Evolutionary conservation across 2,797 vertebrate species (phyloP).

Genomic region (Premnoplex brunnescens): DNA sequence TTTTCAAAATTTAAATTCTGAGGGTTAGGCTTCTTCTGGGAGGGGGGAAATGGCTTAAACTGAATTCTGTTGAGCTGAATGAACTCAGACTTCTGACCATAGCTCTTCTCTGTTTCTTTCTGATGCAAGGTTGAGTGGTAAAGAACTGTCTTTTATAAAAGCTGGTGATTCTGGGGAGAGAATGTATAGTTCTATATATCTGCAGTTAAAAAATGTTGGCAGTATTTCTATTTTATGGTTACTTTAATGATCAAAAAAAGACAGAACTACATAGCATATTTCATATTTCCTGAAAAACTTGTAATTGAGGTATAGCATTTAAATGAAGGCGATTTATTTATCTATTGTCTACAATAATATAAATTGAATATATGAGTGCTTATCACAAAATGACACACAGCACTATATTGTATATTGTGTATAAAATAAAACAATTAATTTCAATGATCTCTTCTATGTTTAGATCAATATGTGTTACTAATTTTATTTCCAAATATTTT

Average conservation of each 20-base stretch:
- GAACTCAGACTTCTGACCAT: background rate
- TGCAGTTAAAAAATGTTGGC: background rate
- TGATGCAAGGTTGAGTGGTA: background rate
- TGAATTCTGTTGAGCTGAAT: background rate
- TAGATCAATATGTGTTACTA: background rate
- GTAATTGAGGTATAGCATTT: background rate
- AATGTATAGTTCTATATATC: background rate
- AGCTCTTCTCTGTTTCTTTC: background rate
- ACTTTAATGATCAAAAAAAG: background rate
- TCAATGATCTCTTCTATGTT: background rate
- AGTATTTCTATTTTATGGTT: background rate
- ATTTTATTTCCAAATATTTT: background rate
- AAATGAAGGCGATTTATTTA: background rate
- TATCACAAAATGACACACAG: background rate
- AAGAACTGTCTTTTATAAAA: background rate
- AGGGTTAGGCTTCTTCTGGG: background rate
- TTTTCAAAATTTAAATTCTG: background rate
- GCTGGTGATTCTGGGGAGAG: background rate
- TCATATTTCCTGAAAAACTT: background rate
- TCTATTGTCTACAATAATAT: background rate
- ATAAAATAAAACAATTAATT: background rate
- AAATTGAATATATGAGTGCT: background rate
- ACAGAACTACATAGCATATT: background rate
- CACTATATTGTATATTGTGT: background rate
- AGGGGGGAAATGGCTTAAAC: background rate